Conservation (phyloP, 2,888 invertebrate genomes). For the Amblyjoppa fuscipennis region DNA sequence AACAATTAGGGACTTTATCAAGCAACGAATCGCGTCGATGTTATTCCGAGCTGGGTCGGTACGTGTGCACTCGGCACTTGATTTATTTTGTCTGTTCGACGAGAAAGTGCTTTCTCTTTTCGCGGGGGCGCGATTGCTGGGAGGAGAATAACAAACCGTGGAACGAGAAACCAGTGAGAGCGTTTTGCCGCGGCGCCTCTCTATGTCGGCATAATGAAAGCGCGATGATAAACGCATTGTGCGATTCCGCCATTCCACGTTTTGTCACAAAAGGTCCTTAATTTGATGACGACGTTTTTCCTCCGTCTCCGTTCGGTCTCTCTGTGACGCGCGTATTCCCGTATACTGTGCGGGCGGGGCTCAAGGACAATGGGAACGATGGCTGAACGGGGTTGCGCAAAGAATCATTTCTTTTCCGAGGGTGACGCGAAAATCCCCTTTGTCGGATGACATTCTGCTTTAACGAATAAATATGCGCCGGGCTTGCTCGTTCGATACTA, state of each 20-base stretch:
- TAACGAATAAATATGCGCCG: conserved; percentile 1
- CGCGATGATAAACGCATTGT: conserved; percentile 68
- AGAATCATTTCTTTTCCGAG: conserved; percentile 56
- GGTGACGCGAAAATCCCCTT: conserved; percentile 36
- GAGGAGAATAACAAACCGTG: conserved; percentile 28
- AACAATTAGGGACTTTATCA: conserved; percentile 47
- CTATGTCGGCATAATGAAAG: conserved; percentile 40
- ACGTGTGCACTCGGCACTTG: conserved; percentile 64
- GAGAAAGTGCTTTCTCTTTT: conserved; percentile 78
- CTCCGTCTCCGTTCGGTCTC: conserved; percentile 4
- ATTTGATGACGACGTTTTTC: conserved; percentile 73
- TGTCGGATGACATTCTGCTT: conserved; percentile 8
- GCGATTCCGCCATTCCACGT: conserved; percentile 66
- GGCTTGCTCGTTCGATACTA: neutral
- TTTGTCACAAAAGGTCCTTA: conserved; percentile 76
- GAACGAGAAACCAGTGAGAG: conserved; percentile 34
- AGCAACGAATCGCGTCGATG: conserved; percentile 46
- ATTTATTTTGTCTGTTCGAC: conserved; percentile 80
- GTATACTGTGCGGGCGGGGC: neutral
- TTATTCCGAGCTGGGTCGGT: conserved; percentile 17
- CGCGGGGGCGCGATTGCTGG: conserved; percentile 28
- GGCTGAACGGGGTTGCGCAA: conserved; percentile 12
- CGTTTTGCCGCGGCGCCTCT: conserved; percentile 23
- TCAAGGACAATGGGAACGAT: conserved; percentile 3
- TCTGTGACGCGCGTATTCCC: neutral